Conservation (phyloP, 2,888 invertebrate genomes). For the Pyrrhia umbra region DNA sequence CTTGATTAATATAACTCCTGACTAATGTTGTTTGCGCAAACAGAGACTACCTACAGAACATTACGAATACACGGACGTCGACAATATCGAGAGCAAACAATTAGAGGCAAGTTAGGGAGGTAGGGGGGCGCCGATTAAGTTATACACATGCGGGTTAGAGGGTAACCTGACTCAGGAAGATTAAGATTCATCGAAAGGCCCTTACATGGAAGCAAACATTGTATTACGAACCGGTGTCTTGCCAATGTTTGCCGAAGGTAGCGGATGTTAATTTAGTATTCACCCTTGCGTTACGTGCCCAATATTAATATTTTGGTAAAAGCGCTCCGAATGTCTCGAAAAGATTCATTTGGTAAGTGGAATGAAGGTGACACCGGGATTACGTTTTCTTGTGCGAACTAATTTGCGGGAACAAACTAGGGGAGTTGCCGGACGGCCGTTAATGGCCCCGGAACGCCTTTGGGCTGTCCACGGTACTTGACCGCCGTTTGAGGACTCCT, state of each 20-base stretch:
- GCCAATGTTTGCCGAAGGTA: slow-evolving; percentile 88
- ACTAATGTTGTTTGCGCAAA: slow-evolving; percentile 67
- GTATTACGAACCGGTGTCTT: slow-evolving; percentile 87
- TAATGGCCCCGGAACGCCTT: slow-evolving; percentile 85
- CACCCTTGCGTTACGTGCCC: slow-evolving; percentile 81
- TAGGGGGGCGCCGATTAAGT: slow-evolving; percentile 87
- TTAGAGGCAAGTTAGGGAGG: slow-evolving; percentile 86
- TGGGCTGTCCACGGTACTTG: slow-evolving; percentile 82
- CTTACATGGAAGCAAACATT: slow-evolving; percentile 89
- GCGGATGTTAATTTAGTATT: slow-evolving; percentile 89
- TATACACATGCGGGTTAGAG: slow-evolving; percentile 89
- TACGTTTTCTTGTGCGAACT: slow-evolving; percentile 70
- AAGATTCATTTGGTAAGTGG: slow-evolving; percentile 74
- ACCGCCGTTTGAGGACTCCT: slow-evolving; percentile 80
- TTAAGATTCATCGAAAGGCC: slow-evolving; percentile 89
- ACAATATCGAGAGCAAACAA: slow-evolving; percentile 90
- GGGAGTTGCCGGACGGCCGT: slow-evolving; percentile 79
- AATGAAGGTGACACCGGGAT: slow-evolving; percentile 63
- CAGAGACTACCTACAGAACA: slow-evolving; percentile 64
- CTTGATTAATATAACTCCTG: slow-evolving; percentile 42
- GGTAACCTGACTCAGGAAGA: slow-evolving; percentile 88
- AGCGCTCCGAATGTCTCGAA: slow-evolving; percentile 65
- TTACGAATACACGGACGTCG: slow-evolving; percentile 82
- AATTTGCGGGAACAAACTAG: slow-evolving; percentile 88
- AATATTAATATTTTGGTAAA: slow-evolving; percentile 87